These are phyloP conservation scores for Baryphthengus martii DNA, from an alignment of 2,113 vertebrate genomes.

Conservation along the genomic window DNA sequence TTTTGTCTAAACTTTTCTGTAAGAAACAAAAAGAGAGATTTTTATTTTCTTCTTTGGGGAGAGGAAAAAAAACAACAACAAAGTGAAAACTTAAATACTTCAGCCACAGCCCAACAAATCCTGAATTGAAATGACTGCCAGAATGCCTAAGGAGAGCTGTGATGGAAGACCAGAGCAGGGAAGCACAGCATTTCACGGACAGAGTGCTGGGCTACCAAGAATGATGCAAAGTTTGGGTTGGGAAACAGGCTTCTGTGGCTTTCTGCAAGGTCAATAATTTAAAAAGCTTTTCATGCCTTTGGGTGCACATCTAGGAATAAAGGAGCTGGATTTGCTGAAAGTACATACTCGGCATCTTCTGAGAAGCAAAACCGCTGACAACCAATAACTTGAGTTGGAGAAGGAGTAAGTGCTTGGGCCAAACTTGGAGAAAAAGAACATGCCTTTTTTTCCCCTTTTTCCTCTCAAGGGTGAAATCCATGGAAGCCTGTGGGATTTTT, in stretches of 20 bases:
- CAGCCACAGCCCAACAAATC: not conserved
- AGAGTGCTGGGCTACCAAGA: not conserved
- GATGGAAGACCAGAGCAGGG: not conserved
- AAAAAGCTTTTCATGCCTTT: not conserved
- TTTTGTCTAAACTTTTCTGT: slow-evolving; percentile 5
- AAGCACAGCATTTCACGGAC: not conserved
- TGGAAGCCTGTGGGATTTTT: not conserved
- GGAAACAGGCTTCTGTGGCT: not conserved
- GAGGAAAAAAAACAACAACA: not conserved
- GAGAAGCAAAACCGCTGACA: not conserved
- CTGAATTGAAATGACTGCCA: not conserved
- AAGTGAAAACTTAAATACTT: not conserved
- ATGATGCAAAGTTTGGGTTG: not conserved
- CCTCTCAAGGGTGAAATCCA: not conserved
- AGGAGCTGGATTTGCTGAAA: not conserved
- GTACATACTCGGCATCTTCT: not conserved
- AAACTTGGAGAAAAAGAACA: not conserved
- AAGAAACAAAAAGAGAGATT: not conserved
- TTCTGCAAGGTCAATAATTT: not conserved
- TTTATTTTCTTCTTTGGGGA: not conserved
- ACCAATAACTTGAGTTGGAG: not conserved
- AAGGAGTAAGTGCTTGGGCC: not conserved
- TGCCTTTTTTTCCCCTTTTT: not conserved
- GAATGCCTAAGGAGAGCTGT: not conserved
- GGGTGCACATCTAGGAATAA: not conserved